Conservation (phyloP, 2,113 vertebrate genomes). For the Callocephalon fimbriatum region DNA sequence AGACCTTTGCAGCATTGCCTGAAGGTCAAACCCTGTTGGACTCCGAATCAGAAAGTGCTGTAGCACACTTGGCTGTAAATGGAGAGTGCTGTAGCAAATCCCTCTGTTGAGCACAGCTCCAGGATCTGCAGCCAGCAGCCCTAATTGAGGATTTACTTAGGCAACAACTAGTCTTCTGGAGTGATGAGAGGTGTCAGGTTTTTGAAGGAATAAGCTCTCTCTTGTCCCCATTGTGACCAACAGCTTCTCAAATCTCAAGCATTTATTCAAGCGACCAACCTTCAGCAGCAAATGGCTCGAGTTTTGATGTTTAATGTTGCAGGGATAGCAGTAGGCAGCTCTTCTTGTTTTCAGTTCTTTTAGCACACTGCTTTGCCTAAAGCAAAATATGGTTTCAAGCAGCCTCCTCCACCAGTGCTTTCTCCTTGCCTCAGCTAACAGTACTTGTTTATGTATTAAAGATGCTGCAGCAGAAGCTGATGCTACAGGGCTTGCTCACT, state of each 20-base stretch:
- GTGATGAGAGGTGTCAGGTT: not conserved
- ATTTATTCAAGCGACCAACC: constrained; percentile 57
- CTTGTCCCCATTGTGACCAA: constrained; percentile 25
- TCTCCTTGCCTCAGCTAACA: constrained; percentile 65
- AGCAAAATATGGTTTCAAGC: constrained; percentile 72
- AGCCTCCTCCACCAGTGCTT: constrained; percentile 28
- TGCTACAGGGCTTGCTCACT: constrained; percentile 59
- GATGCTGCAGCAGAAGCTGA: constrained; percentile 46
- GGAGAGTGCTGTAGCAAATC: not conserved
- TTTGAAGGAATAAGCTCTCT: constrained; percentile 30
- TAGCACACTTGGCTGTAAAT: not conserved
- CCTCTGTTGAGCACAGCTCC: accelerated
- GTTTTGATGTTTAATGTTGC: constrained; percentile 73
- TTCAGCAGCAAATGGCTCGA: constrained; percentile 41
- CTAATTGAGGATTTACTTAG: constrained; percentile 22
- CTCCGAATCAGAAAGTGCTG: not conserved
- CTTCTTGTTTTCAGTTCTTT: constrained; percentile 69
- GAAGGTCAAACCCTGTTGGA: constrained; percentile 38
- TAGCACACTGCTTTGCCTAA: constrained; percentile 70
- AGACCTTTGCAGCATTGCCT: not conserved
- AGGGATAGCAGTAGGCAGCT: constrained; percentile 57
- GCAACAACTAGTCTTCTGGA: not conserved
- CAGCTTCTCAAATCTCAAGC: constrained; percentile 39
- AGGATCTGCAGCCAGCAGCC: not conserved
- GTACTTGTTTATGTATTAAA: constrained; percentile 38